phyloP scores from a whole-genome alignment of 2,113 vertebrate genomes.

The Atrichornis clamosus region DNA sequence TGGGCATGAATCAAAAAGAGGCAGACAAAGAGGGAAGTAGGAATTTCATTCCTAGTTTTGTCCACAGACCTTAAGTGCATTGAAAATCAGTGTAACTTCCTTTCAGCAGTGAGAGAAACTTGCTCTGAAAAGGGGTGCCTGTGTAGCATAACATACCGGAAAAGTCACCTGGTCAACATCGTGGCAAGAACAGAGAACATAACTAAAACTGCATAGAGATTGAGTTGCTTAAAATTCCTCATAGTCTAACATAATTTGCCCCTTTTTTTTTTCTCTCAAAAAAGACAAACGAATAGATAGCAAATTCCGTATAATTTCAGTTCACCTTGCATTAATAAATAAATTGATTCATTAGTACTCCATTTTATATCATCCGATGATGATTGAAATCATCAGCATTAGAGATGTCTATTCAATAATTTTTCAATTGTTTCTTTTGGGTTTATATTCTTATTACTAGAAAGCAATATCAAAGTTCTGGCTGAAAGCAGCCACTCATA shows the following conservation, averaged over 20 bases:
- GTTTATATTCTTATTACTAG: background rate
- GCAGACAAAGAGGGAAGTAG: background rate
- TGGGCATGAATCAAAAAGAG: background rate
- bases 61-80: background rate
- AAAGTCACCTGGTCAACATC: background rate
- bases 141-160: background rate
- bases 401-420: background rate
- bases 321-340: background rate
- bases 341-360: background rate
- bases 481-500: background rate
- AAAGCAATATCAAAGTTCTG: background rate
- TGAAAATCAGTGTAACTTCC: background rate
- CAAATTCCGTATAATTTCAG: background rate
- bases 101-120: background rate
- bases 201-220: background rate
- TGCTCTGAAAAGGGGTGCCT: background rate
- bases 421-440: background rate
- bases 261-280: background rate
- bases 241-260: background rate
- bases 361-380: background rate
- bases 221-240: background rate
- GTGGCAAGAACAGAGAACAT: background rate
- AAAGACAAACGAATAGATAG: background rate
- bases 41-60: background rate
- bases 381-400: background rate